Evolutionary conservation across 2,888 invertebrate species (phyloP), one percentile per base, ranked within the genome.

Genomic region (Desoria tigrina): DNA sequence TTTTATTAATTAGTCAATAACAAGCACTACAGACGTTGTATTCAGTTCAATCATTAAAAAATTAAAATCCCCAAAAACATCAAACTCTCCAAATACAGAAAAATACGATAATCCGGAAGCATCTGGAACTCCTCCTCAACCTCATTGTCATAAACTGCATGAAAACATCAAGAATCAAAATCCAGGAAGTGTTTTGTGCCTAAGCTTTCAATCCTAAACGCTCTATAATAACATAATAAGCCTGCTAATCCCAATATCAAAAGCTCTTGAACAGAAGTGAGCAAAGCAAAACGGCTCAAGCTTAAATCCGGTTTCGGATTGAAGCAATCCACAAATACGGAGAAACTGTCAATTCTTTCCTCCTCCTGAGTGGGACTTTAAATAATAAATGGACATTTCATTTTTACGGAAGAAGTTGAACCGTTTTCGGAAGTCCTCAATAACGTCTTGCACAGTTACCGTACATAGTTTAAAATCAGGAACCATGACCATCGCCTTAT

Each of bases 381-480:
- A n/a, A 39, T 18, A 28, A 57, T 42, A 42, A 57, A 57, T 57
- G 57, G 39, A 3, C 42, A 57, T 37, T 57, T 57, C 42, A 39
- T 57, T n/a, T n/a, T n/a, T 21, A 24, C 57, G 42, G 57, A 57
- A 57, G 57, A 32, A 57, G 42, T 24, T 18, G 16, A 27, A 2
- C 26, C 26, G 26, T 9, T 55, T 27, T 57, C 57, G 57, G 57
- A 57, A 57, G 57, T 57, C 39, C 28, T 57, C 39, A 57, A 4
- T 39, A 42, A 21, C 23, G 6, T 51, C 26, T 24, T 57, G 24
- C 45, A 45, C 45, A 45, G 16, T 39, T 11, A 39, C 53, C 3
- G 26, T 23, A 45, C 23, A 51, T 51, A 7, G 23, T 21, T 11
- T 2, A 32, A 21, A 55, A 32, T 28, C 28, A 55, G 32, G 14